phyloP scores from a whole-genome alignment of 2,797 vertebrate genomes.

The Enteromius paludinosus region DNA sequence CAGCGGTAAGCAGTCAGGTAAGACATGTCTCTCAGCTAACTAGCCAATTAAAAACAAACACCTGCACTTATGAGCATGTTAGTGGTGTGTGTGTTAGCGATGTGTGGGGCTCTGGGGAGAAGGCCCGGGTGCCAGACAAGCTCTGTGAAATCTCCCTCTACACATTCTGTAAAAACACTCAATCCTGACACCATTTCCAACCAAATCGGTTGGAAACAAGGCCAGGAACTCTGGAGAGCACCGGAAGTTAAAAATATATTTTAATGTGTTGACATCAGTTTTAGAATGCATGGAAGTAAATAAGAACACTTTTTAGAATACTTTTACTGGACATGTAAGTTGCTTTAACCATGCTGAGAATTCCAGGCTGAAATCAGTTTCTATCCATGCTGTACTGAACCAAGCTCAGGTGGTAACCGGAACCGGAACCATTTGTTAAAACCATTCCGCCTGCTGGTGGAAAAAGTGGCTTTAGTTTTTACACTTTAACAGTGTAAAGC shows the following conservation, averaged over 20 bases:
- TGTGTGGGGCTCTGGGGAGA: conserved; percentile 44
- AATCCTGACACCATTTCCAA: not conserved
- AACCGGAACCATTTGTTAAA: too few species aligned
- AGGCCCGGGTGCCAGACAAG: conserved; percentile 44
- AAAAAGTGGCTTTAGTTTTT: too few species aligned
- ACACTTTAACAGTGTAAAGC: too few species aligned
- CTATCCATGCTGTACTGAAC: not conserved
- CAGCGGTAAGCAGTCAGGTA: conserved; percentile 52
- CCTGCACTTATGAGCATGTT: conserved; percentile 54
- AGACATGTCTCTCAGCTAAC: conserved; percentile 47
- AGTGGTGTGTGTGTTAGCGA: conserved; percentile 50
- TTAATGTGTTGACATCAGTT: not conserved
- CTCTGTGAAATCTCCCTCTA: conserved; percentile 19
- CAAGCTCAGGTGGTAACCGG: not conserved
- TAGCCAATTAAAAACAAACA: conserved; percentile 61
- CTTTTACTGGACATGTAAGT: not conserved
- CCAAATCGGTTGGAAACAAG: conserved; percentile 24
- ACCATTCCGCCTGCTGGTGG: too few species aligned
- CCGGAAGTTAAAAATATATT: not conserved
- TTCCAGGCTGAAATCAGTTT: not conserved
- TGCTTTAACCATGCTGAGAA: not conserved
- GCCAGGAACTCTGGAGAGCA: not conserved
- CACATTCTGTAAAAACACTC: conserved; percentile 1
- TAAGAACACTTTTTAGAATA: not conserved
- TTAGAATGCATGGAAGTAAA: not conserved